phyloP scores from a whole-genome alignment of 2,113 vertebrate species.

The Crotalus tigris region DNA sequence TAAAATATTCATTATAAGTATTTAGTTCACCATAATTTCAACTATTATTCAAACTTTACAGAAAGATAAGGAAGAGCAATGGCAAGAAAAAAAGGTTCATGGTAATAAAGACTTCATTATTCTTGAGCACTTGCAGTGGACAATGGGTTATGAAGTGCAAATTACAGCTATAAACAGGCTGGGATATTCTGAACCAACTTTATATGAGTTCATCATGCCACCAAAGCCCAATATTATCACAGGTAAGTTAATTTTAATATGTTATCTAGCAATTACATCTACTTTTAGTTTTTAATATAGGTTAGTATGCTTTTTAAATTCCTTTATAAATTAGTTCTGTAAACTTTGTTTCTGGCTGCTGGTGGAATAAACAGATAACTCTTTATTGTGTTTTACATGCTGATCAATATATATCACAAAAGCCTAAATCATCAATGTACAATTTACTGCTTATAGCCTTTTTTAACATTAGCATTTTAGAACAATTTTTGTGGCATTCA shows the following conservation, averaged over 20 bases:
- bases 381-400: background rate
- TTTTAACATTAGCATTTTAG: background rate
- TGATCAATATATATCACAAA: background rate
- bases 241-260: constrained; percentile 74
- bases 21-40: background rate
- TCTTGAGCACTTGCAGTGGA: constrained; percentile 94
- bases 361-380: background rate
- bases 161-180: constrained; percentile 94
- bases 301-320: background rate
- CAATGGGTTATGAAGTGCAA: constrained; percentile 93
- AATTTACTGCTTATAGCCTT: background rate
- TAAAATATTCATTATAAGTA: background rate
- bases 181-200: constrained; percentile 92
- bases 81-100: constrained; percentile 93
- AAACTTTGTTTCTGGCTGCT: background rate
- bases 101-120: constrained; percentile 91
- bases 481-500: background rate
- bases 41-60: constrained; percentile 50
- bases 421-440: background rate
- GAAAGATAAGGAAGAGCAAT: constrained; percentile 97
- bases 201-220: constrained; percentile 96
- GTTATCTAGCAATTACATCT: background rate
- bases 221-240: constrained; percentile 94
- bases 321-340: background rate
- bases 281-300: background rate